Conservation (phyloP, 2,888 invertebrate genomes). For the Trichacis sp. region DNA sequence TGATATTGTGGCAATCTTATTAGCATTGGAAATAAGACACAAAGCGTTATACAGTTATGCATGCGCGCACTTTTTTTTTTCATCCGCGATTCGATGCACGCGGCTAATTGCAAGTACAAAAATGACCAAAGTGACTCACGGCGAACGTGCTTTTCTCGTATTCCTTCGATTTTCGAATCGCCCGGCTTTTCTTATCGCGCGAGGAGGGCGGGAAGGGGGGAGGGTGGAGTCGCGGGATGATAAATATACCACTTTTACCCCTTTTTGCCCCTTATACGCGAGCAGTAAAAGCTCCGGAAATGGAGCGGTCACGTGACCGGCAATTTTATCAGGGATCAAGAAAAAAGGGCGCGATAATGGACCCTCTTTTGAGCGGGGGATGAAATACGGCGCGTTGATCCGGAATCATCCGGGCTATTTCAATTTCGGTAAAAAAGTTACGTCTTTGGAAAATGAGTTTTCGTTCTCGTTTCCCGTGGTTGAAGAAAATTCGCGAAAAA, state of each 20-base stretch:
- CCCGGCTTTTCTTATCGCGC: no score
- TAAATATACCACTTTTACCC: conserved; percentile 33
- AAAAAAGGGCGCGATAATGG: conserved; percentile 20
- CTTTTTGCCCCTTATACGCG: conserved; percentile 13
- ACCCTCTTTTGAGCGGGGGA: conserved; percentile 10
- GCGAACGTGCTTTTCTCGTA: no score
- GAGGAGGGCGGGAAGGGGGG: no score
- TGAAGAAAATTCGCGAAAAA: no score
- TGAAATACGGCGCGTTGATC: neutral
- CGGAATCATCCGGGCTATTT: no score
- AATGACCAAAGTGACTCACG: no score
- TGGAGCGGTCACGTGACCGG: conserved; percentile 46
- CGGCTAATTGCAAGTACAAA: no score
- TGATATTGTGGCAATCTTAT: conserved; percentile 67
- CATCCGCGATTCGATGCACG: no score
- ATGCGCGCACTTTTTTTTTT: conserved; percentile 21
- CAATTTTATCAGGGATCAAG: conserved; percentile 44
- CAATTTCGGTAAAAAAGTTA: no score
- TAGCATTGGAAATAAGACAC: conserved; percentile 63
- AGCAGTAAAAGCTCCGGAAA: conserved; percentile 44
- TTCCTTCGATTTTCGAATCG: neutral
- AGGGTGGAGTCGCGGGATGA: conserved; percentile 13
- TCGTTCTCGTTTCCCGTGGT: no score
- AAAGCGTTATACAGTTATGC: conserved; percentile 30
- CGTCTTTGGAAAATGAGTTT: no score